These are phyloP conservation scores for Lutjanus campechanus DNA, from an alignment of 2,797 vertebrate genomes.

Conservation along the genomic window DNA sequence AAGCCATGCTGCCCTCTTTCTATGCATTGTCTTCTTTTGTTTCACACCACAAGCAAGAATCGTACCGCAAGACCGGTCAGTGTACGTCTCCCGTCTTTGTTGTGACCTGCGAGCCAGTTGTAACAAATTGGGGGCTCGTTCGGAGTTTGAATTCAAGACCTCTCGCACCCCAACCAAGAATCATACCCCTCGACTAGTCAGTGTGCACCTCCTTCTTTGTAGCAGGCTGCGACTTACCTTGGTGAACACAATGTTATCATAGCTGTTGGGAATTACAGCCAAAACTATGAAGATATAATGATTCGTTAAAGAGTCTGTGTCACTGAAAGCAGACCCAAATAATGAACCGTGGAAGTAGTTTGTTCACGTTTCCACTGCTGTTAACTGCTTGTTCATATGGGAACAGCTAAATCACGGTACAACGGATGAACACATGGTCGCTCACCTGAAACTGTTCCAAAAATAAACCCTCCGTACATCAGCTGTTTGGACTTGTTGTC, in stretches of 20 bases:
- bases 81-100: no score
- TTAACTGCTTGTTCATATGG: slow-evolving; percentile 2
- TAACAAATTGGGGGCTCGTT: no score
- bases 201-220: no score
- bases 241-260: neutral
- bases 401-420: slow-evolving; percentile 46
- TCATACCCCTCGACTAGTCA: no score
- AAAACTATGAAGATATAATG: neutral
- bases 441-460: slow-evolving; percentile 61
- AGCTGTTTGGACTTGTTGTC: slow-evolving; percentile 44
- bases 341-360: neutral
- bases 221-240: neutral
- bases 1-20: no score
- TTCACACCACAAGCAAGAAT: no score
- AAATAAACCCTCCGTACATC: slow-evolving; percentile 58
- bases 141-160: no score
- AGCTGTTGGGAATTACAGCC: neutral
- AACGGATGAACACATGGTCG: slow-evolving; percentile 34
- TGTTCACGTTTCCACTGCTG: slow-evolving; percentile 4
- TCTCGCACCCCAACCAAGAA: no score
- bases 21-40: no score
- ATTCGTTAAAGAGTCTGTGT: neutral
- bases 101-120: no score
- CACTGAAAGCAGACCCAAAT: neutral
- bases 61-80: no score